phyloP scores from a whole-genome alignment of 2,797 vertebrate species.

The Geotrypetes seraphini region DNA sequence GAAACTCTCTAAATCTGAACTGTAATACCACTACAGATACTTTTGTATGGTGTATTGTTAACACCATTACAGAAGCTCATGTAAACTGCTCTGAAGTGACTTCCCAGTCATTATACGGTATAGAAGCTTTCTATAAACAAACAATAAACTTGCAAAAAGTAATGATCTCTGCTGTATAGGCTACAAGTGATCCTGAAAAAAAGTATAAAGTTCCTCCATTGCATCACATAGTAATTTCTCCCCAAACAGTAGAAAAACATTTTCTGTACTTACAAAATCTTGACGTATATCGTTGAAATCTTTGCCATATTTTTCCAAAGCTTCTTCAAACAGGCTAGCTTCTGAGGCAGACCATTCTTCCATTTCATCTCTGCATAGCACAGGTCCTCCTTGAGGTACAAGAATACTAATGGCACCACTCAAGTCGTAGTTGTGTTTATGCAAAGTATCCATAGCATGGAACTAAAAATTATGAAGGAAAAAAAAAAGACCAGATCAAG shows the following conservation, averaged over 20 bases:
- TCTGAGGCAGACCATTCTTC: conserved; percentile 96
- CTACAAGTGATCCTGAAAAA: too few relatives aligned
- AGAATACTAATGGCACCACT: conserved; percentile 85
- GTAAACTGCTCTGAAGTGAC: too few relatives aligned
- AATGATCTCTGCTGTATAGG: too few relatives aligned
- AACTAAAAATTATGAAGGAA: conserved; percentile 56
- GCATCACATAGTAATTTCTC: too few relatives aligned
- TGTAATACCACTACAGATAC: too few relatives aligned
- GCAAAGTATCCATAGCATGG: conserved; percentile 92
- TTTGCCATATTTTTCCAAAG: conserved; percentile 93
- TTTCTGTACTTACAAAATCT: conserved; percentile 82
- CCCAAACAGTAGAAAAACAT: rapidly evolving
- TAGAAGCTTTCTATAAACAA: too few relatives aligned
- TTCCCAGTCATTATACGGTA: too few relatives aligned
- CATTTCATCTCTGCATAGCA: conserved; percentile 92
- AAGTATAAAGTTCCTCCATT: too few relatives aligned
- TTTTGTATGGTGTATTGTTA: too few relatives aligned
- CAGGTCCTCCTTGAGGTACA: conserved; percentile 86
- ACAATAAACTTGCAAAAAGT: too few relatives aligned
- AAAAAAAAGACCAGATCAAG: background rate
- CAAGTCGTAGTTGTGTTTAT: conserved; percentile 83
- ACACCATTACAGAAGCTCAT: too few relatives aligned
- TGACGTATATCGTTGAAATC: conserved; percentile 97
- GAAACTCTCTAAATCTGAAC: too few relatives aligned
- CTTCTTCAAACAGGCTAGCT: conserved; percentile 92